Base-by-base conservation (phyloP, 2,888 invertebrate genomes). In the Ophion ventricosus region DNA sequence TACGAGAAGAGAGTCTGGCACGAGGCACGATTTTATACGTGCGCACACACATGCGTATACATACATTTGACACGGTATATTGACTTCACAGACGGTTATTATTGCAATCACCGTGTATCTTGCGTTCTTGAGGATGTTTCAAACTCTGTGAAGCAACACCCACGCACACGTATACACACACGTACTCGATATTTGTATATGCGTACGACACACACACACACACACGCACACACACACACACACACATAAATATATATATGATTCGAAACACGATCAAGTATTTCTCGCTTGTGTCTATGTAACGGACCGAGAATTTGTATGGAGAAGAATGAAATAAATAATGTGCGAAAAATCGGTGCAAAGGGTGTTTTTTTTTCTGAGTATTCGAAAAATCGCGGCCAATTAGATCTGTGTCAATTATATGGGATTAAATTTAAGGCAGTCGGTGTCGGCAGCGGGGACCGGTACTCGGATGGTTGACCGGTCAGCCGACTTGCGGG, bases 301-400 rank as follows among this genome's bases (percentile, higher is more conserved):
- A 84, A 84, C 69, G 70, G 74, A 78, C 70, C 66, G 78, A 75
- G 74, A 79, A 72, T 75, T 74, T 82, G 84, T 84, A 84, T 61
- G 84, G 69, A 75, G 74, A 78, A 81, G 66, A 81, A 84, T 81
- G 70, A 84, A 84, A 84, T 84, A 84, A 84, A 70, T 81, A 61
- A 81, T 59, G 75, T 84, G 78, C 78, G 66, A 78, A 49, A 84
- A 75, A 64, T 64, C 35, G 17, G 2, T n/a, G 29, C 14, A 8
- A 43, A 43, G 40, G 43, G 23, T 8, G 20, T n/a, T 29, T 25
- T 69, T 26, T 26, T 54, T 17, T 20, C 26, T 64, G 25, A 14
- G 26, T 26, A 3, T 20, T 20, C 17, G 29, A 14, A n/a, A 64
- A 23, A 35, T 23, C 1, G 40, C 20, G 11, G 35, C 3, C 4